Base-by-base conservation (phyloP, 2,113 vertebrate species). In the Sinocyclocheilus rhinocerous region DNA sequence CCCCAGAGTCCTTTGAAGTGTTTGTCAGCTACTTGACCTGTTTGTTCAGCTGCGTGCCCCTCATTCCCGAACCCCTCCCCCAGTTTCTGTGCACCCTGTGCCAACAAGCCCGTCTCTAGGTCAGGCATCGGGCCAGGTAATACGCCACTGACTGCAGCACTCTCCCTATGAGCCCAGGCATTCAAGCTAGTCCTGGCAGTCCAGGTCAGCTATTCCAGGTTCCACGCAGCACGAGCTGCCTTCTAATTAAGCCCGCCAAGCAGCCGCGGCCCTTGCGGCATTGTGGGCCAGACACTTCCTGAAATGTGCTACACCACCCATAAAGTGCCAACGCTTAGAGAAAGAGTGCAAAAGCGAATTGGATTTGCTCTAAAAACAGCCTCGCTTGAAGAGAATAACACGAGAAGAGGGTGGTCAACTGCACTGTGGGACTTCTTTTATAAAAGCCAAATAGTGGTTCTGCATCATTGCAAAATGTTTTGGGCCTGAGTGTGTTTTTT, bases 201-300 rank as follows among this genome's bases (percentile, higher is more conserved):
- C 81, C 88, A 90, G 90, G 89, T 93, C 91, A 89, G 78, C 91
- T 85, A 88, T 90, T 92, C 87, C 88, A 92, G 93, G 93, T 94
- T 91, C 92, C 80, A 92, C 88, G 91, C 89, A 72, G 29, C 69
- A 55, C 84, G 87, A 87, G 90, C 87, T 92, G 88, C 88, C 92
- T 93, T 95, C 92, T 94, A 94, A 95, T 95, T 94, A 94, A 87
- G 86, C 83, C 84, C 87, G 89, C 90, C 65, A 36, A 88, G 90
- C 91, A 85, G 89, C 90, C 52, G 75, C 87, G 85, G 87, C 89
- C 88, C 29, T 81, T 93, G 85, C 63, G 92, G 91, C 89, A 88
- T 89, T 94, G 94, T 50, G 92, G 92, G 85, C 73, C 81, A 92
- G 90, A 92, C 90, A 87, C 90, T 93, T 93, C 91, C 93, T 95